A percentile compares a stretch with the other conserved stretches of the same genome.
phyloP scores from a whole-genome alignment of 92 coral and sea anemone genomes.

The Epizoanthus fatuus region DNA sequence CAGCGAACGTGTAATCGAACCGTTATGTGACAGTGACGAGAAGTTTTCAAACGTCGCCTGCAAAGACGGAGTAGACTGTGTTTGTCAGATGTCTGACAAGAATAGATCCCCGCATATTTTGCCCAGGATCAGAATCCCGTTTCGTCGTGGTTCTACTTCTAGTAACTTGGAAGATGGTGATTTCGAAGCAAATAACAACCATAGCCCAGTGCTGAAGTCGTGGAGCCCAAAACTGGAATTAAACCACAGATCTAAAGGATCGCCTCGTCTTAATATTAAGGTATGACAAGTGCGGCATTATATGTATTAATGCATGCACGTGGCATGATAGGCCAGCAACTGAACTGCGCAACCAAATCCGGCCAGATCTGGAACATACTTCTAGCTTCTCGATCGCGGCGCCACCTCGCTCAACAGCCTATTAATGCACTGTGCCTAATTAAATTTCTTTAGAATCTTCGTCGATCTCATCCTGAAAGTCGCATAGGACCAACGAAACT shows the following conservation, averaged over 20 bases:
- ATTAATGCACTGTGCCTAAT: too few relatives aligned
- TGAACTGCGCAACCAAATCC: too few relatives aligned
- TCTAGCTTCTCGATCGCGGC: too few relatives aligned
- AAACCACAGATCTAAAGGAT: neutral
- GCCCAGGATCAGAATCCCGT: slow-evolving; percentile 21
- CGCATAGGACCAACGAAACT: too few relatives aligned
- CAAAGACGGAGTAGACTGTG: neutral
- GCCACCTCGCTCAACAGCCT: too few relatives aligned
- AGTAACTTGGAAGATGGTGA: slow-evolving; percentile 17
- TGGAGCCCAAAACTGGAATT: slow-evolving; percentile 12
- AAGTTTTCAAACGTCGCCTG: too few relatives aligned
- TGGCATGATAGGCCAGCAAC: too few relatives aligned
- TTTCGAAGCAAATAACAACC: slow-evolving; percentile 2
- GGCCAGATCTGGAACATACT: too few relatives aligned
- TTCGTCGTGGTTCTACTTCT: slow-evolving; percentile 8
- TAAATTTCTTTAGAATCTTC: too few relatives aligned
- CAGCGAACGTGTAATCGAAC: too few relatives aligned
- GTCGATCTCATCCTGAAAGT: too few relatives aligned
- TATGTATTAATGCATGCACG: neutral
- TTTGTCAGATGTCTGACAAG: slow-evolving; percentile 21
- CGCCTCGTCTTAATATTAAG: neutral
- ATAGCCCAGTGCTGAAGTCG: neutral
- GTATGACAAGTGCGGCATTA: neutral
- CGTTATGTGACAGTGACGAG: too few relatives aligned
- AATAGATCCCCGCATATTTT: slow-evolving; percentile 6